Evolutionary conservation across 2,888 invertebrate genomes (phyloP), one percentile per base, ranked within the genome.

Genomic region (Atethmia centrago): DNA sequence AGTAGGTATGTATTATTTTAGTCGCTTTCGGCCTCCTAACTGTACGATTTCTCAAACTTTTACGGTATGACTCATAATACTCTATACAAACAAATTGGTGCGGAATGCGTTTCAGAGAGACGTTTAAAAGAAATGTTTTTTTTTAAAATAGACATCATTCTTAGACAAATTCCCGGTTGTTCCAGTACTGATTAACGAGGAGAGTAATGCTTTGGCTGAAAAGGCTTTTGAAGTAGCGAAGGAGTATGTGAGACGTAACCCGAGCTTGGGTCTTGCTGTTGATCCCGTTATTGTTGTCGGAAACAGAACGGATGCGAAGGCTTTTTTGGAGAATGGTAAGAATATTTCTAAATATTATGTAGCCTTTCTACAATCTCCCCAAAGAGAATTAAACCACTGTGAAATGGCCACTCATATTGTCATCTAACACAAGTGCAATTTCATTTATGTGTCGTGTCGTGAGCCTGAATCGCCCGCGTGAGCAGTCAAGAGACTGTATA

Each of bases 111-210:
- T 73, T 67, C 53, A 61, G 58, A 59, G 70, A 59, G 36, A 63
- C 65, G 59, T 56, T 51, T 47, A 49, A 78, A 72, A 70, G 40
- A 76, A 65, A 58, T 74, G 3, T 14, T 31, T 71, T 71, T 73
- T 74, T 14, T 73, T 74, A 12, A 61, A 75, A 75, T 80, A 80
- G 56, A 65, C n/a, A 31, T 77, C 25, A 59, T 65, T 79, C 28
- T 58, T 63, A 49, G 3, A 55, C n/a, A 58, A 51, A 58, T 47
- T 55, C 36, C 64, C 9, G 40, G 40, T 40, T 40, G 40, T 93
- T 93, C 62, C 91, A 98, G 98, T 98, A 90, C 97, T 97, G 87
- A 97, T 98, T 66, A 98, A 98, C 89, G 98, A 98, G 92, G 97
- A 97, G 89, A 97, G 97, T 74, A 98, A 98, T 90, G 97, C 97